phyloP scores from a whole-genome alignment of 2,113 vertebrate genomes.

The Amia ocellicauda region DNA sequence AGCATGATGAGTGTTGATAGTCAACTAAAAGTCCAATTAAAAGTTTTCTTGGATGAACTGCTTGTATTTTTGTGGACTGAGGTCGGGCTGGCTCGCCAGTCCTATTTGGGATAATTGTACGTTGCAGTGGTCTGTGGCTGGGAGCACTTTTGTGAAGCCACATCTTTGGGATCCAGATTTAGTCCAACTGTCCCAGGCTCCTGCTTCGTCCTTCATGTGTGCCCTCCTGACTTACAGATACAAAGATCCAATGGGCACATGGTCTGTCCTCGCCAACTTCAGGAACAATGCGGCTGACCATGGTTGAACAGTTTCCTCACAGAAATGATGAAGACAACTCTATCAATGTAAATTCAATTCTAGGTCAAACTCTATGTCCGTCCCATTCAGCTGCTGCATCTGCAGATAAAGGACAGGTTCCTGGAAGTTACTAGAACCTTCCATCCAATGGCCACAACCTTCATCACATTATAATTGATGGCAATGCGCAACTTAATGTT shows the following conservation, averaged over 20 bases:
- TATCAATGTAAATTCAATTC: too few relatives aligned
- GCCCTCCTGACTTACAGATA: conserved; percentile 15
- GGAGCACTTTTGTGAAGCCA: conserved; percentile 68
- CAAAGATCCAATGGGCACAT: background rate
- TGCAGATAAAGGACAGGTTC: too few relatives aligned
- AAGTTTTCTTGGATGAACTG: conserved; percentile 43
- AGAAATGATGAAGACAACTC: too few relatives aligned
- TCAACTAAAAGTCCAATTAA: too few relatives aligned
- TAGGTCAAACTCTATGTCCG: too few relatives aligned
- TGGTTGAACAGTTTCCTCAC: too few relatives aligned
- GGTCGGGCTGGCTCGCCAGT: conserved; percentile 54
- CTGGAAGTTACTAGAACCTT: too few relatives aligned
- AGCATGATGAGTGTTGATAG: too few relatives aligned
- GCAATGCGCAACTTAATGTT: conserved; percentile 21
- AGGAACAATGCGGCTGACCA: background rate
- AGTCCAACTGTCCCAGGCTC: conserved; percentile 57
- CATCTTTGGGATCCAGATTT: conserved; percentile 65
- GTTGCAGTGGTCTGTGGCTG: conserved; percentile 68
- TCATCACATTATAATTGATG: conserved; percentile 24
- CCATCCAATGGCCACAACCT: conserved; percentile 8
- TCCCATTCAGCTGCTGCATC: too few relatives aligned
- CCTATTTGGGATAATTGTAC: conserved; percentile 78
- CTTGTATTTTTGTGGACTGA: conserved; percentile 57
- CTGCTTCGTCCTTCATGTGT: conserved; percentile 46
- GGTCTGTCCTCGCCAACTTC: background rate